Conservation (phyloP, 2,113 vertebrate genomes). For the Eubucco bourcierii region DNA sequence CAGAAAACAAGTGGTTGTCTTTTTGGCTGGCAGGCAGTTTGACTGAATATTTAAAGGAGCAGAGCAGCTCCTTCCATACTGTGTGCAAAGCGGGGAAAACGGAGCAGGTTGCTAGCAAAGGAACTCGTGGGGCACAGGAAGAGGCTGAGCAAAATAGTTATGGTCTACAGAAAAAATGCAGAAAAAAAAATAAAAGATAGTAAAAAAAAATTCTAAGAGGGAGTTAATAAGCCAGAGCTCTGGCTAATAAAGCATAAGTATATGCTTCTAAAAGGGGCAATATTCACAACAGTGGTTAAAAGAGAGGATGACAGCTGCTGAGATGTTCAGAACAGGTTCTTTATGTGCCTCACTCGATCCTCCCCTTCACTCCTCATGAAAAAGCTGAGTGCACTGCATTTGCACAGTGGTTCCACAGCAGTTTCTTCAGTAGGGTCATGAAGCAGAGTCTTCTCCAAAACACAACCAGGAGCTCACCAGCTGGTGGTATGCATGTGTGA, state of each 20-base stretch:
- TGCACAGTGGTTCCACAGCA: not conserved
- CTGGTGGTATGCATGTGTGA: not conserved
- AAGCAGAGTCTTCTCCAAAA: not conserved
- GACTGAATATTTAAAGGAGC: constrained; percentile 16
- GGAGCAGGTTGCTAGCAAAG: not conserved
- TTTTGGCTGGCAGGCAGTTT: constrained; percentile 15
- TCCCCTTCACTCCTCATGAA: rapidly evolving
- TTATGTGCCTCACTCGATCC: rapidly evolving
- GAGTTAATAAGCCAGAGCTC: not conserved
- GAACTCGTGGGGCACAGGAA: rapidly evolving
- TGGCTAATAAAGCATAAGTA: not conserved
- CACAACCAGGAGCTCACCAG: rapidly evolving
- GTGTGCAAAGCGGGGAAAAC: not conserved
- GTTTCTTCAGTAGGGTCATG: not conserved
- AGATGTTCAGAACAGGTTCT: not conserved
- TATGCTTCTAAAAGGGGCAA: not conserved
- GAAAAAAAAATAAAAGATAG: not conserved
- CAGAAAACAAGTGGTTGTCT: not conserved
- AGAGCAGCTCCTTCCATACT: not conserved
- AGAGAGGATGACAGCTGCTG: not conserved
- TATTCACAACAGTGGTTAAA: not conserved
- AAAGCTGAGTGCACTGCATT: not conserved
- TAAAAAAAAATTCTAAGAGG: not conserved
- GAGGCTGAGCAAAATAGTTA: not conserved
- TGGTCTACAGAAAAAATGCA: not conserved